Evolutionary conservation across 2,797 vertebrate species (phyloP).

Genomic region (Peromyscus eremicus): DNA sequence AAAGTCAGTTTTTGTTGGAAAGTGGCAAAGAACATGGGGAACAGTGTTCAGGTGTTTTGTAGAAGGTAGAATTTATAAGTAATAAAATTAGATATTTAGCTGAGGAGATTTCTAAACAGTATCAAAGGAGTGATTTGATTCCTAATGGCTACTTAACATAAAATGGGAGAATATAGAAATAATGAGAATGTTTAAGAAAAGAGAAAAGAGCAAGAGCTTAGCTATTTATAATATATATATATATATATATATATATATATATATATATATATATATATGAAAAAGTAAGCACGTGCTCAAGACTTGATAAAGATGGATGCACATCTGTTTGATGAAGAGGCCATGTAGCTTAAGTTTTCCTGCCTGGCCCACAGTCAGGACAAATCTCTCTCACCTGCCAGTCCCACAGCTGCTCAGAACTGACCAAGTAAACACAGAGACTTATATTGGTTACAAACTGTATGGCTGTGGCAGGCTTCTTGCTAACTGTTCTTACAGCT

Average conservation of each 20-base stretch:
- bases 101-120: conserved; percentile 9
- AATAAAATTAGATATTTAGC: neutral
- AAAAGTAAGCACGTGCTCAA: neutral
- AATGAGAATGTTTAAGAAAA: neutral
- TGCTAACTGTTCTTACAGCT: no score
- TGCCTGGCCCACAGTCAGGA: no score
- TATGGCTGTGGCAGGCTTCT: no score
- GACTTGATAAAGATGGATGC: neutral
- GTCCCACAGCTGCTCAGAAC: no score
- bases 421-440: no score
- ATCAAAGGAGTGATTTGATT: neutral
- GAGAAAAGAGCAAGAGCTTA: neutral
- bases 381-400: no score
- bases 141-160: neutral
- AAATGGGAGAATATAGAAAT: neutral
- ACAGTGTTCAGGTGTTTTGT: neutral
- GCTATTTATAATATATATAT: neutral
- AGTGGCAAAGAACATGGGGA: neutral
- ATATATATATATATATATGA: neutral
- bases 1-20: neutral
- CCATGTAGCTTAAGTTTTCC: no score
- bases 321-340: neutral
- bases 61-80: neutral
- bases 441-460: no score
- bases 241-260: neutral